Evolutionary conservation across 2,113 vertebrate species (phyloP), one percentile per base, ranked within the genome.

Genomic region (Enhydra lutris): DNA sequence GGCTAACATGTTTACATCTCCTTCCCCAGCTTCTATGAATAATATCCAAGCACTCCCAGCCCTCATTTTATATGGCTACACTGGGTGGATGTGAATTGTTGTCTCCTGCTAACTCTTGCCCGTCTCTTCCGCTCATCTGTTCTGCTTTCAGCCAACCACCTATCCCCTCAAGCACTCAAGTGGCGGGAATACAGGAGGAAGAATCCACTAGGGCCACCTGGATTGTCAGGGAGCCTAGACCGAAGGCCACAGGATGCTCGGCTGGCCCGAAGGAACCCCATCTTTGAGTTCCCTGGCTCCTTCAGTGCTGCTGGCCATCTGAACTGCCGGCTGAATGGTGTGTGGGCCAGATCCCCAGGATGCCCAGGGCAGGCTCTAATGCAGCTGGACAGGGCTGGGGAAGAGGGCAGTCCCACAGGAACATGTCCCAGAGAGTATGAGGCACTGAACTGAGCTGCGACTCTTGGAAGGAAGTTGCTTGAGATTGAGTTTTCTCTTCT

Each of bases 101-200:
- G 12, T 79, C 67, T 98, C 97, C 42, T 97, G 89, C 55, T 98
- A 97, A 94, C 76, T 99, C 97, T 97, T 92, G 21, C 98, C 95
- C 45, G 50, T n/a, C 96, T 98, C 59, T 57, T 91, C 0, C 0
- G 94, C 97, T 92, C 9, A 93, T 86, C 93, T 85, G 39, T 95
- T 89, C 65, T 93, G 36, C 96, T 95, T 97, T 89, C 97, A 99
- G 99, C 99, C 3, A 99, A 99, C 98, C 99, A 99, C 98, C 99
- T 99, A 81, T 99, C 99, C 83, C 99, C 99, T 2, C 99, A 99
- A 99, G 99, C 99, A 0, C 99, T 99, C 97, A 99, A 99, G 98
- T 99, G 99, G 99, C 99, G 99, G 84, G 99, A 99, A 96, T 99
- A 99, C 98, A 99, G 99, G 63, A 99, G 99, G 39, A 99, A 99